Conservation (phyloP, 1,140 invertebrate genomes). For the Lepidurus packardi region DNA sequence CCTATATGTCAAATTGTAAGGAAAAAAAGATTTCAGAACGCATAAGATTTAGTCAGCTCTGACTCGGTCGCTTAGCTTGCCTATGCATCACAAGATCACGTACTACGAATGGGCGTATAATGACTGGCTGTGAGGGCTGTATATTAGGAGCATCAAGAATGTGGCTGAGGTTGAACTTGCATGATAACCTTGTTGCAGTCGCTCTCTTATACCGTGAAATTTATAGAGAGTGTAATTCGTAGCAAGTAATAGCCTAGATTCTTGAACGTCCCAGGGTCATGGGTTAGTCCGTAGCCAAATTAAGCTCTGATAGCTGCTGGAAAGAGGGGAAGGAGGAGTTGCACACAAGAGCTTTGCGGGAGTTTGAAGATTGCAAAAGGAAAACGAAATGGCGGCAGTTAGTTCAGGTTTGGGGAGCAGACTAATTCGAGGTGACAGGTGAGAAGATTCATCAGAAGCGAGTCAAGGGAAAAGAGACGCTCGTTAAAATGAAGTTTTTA, state of each 20-base stretch:
- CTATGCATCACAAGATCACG: neutral
- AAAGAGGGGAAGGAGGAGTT: neutral
- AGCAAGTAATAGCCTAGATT: conserved; percentile 4
- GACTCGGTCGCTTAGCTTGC: neutral
- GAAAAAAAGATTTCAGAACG: neutral
- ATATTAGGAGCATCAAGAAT: neutral
- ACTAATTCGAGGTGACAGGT: neutral
- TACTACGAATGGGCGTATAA: neutral
- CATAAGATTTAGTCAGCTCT: neutral
- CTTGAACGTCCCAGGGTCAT: neutral
- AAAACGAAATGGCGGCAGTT: no score
- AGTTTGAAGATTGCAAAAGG: no score
- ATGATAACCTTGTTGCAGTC: conserved; percentile 8
- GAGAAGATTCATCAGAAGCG: neutral
- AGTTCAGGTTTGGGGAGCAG: no score
- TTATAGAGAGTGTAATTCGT: neutral
- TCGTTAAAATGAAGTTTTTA: conserved; percentile 10
- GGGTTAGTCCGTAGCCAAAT: neutral
- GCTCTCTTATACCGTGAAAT: neutral
- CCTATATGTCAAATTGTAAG: neutral
- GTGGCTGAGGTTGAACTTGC: neutral
- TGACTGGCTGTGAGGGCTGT: neutral
- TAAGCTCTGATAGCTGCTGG: neutral
- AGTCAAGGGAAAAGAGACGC: neutral
- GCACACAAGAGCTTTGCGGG: neutral